These are phyloP conservation scores for Eurypyga helias DNA, from an alignment of 2,113 vertebrate species.

Conservation along the genomic window DNA sequence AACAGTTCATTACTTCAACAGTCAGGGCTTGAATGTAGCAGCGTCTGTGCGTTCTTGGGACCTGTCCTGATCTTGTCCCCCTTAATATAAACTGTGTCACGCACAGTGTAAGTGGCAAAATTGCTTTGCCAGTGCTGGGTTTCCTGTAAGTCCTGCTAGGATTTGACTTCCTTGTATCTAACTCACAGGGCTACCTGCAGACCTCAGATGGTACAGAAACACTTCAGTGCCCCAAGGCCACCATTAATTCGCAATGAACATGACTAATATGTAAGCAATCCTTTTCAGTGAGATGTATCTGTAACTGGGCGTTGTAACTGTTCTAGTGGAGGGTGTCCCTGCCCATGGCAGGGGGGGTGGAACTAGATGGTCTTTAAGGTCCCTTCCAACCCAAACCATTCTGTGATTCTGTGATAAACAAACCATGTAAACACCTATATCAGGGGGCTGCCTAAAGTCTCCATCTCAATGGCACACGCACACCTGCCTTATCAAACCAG, in stretches of 20 bases:
- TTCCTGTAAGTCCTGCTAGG: not conserved
- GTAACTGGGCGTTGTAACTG: not conserved
- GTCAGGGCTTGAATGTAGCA: not conserved
- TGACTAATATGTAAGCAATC: rapidly evolving
- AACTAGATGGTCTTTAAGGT: no score
- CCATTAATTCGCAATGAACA: not conserved
- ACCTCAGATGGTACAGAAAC: not conserved
- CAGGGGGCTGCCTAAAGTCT: not conserved
- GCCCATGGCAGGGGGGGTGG: no score
- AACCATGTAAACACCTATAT: not conserved
- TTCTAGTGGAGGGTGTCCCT: not conserved
- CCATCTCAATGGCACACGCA: rapidly evolving
- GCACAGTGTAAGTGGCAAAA: not conserved
- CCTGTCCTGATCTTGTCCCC: not conserved
- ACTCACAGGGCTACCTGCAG: not conserved
- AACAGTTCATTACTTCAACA: not conserved
- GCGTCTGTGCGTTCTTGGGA: not conserved
- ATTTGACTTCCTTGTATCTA: not conserved
- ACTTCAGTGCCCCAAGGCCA: not conserved
- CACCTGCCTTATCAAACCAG: not conserved
- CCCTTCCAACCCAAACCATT: no score
- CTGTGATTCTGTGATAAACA: not conserved
- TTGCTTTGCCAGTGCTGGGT: not conserved
- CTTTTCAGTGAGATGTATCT: not conserved
- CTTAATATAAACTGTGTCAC: not conserved